phyloP scores from a whole-genome alignment of 1,140 invertebrate species.

The Rhyzopertha dominica region DNA sequence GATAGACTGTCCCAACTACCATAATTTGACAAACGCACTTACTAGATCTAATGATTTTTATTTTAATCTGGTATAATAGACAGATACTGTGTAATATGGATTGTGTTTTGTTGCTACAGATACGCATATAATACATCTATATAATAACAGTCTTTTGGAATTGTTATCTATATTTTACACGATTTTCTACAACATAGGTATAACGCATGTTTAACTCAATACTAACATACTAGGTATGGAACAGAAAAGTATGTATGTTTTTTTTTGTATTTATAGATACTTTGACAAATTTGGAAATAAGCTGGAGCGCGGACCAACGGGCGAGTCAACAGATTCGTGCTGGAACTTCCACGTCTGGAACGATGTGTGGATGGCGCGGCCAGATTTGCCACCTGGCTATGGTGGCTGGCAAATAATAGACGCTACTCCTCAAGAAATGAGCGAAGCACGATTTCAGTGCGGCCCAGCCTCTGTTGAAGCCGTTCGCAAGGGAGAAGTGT shows the following conservation, averaged over 20 bases:
- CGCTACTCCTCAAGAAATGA: constrained; percentile 70
- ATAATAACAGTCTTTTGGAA: too few relatives aligned
- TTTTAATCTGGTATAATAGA: too few relatives aligned
- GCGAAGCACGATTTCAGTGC: constrained; percentile 58
- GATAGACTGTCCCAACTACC: too few relatives aligned
- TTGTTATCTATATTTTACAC: too few relatives aligned
- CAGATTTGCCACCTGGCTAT: constrained; percentile 67
- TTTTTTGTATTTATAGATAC: constrained; percentile 58
- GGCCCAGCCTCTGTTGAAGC: constrained; percentile 68
- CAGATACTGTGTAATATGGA: too few relatives aligned
- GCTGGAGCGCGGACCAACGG: constrained; percentile 56
- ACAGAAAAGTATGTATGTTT: constrained; percentile 36
- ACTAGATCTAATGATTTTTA: too few relatives aligned
- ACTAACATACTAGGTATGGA: too few relatives aligned
- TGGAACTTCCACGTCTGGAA: constrained; percentile 87
- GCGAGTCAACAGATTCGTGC: constrained; percentile 56
- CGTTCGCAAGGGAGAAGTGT: constrained; percentile 67
- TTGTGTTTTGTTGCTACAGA: too few relatives aligned
- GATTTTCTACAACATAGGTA: too few relatives aligned
- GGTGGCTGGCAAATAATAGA: constrained; percentile 79
- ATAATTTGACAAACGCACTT: too few relatives aligned
- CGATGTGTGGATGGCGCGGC: constrained; percentile 75
- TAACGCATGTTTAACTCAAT: too few relatives aligned
- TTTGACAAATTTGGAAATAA: constrained; percentile 59
- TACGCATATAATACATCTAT: too few relatives aligned